A percentile compares a stretch with the other conserved stretches of the same genome.
Conservation (phyloP, 37 sponge, comb jelly and placozoan species). For the Petrosia ficiformis region DNA sequence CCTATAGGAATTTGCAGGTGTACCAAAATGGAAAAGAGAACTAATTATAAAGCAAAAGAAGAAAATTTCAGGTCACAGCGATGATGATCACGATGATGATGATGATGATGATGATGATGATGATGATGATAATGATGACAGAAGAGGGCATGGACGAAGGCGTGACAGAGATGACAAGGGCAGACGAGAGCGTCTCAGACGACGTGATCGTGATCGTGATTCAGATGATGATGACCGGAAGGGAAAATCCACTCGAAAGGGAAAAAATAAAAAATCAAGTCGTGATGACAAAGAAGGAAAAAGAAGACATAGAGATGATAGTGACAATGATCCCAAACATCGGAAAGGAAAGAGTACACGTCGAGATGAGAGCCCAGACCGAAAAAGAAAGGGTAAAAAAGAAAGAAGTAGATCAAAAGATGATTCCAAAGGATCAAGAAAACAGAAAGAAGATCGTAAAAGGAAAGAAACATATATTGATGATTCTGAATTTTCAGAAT, state of each 20-base stretch:
- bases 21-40: not conserved
- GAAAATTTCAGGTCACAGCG: too few species aligned
- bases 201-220: not conserved
- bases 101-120: not conserved
- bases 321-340: not conserved
- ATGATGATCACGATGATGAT: too few species aligned
- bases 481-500: constrained; percentile 39
- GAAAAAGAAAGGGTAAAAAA: not conserved
- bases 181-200: not conserved
- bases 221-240: not conserved
- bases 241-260: not conserved
- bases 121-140: not conserved
- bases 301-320: not conserved
- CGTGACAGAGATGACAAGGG: not conserved
- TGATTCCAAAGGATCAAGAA: constrained; percentile 1
- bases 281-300: constrained; percentile 7
- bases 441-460: constrained; percentile 12
- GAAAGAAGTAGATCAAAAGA: not conserved
- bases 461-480: constrained; percentile 45
- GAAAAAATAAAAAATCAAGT: not conserved
- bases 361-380: not conserved
- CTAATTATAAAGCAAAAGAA: not conserved
- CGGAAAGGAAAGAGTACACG: constrained; percentile 20
- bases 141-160: not conserved
- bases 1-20: not conserved